Evolutionary conservation across 2,888 invertebrate genomes (phyloP), one percentile per base, ranked within the genome.

Genomic region (Tinea trinotella): DNA sequence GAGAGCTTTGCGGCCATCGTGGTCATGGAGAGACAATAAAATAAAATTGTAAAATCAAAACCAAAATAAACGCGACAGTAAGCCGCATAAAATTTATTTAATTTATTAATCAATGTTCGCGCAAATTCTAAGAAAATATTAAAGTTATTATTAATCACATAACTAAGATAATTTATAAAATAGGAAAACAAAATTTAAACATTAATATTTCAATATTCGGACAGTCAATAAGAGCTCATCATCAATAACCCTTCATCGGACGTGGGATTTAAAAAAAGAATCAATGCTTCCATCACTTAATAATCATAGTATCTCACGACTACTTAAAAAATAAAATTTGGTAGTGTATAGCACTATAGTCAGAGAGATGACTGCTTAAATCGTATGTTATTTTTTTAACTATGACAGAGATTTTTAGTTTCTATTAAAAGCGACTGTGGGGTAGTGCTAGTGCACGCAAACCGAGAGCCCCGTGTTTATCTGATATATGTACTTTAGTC

Each of bases 281-380:
- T 63, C 69, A 75, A 76, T 80, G 81, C 78, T 79, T 79, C 78
- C 74, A 80, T 81, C 79, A 80, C 81, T 82, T 82, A 81, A 81
- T 81, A 80, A 80, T 75, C 78, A 66, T 76, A 76, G 79, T 82
- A 84, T 81, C 82, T 83, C 83, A 83, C 82, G 83, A 80, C 83
- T 83, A 78, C 81, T 76, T 79, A 70, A 79, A 80, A 78, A 77
- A 76, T 71, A 52, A 24, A 22, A 13, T 50, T 50, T 19, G 46
- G 46, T 46, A 46, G 17, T 13, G 15, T 15, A 9, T 7, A 44
- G 15, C 40, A 46, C n/a, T 17, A 46, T 46, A 48, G 48, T 2
- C 48, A 4, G 12, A 10, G 48, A 48, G 48, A 10, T 15, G 48
- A 22, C 7, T 22, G 7, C 3, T 22, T 22, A 5, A 22, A 5